Base-by-base conservation (phyloP, 1,140 invertebrate genomes). In the Apocrypta bakeri region DNA sequence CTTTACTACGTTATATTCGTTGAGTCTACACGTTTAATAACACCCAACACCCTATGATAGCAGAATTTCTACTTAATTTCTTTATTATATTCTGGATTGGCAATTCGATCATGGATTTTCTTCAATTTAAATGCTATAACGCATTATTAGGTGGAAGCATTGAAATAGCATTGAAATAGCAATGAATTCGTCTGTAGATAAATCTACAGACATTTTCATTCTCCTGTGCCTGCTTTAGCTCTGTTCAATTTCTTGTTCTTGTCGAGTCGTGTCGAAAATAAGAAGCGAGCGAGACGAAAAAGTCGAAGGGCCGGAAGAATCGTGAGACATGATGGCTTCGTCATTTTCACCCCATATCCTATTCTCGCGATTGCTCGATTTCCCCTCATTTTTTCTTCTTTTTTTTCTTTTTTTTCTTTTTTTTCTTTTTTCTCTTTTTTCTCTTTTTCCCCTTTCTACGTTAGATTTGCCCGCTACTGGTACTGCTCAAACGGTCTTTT, bases 311-410 rank as follows among this genome's bases (percentile, higher is more conserved):
- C 29, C 0, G n/a, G 17, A 14, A 33, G 66, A 29, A 66, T 9
- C 64, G 64, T 27, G 27, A 31, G 21, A n/a, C 68, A 69, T 69
- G 37, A 69, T 69, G 27, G 68, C 31, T n/a, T 29, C 68, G 29
- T 69, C 68, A 69, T 69, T 69, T 69, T 69, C 68, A 33, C 68
- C 14, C 66, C 24, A 27, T 24, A 25, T 66, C 24, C 64, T 2
- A 29, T 9, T 66, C 2, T 66, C 25, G 9, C 0, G 64, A 66
- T 66, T 66, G 24, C 14, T 66, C 64, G 9, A 66, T 66, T 66
- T 4, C 64, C n/a, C 1, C 0, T 14, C 27, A 37, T 2, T 66
- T 66, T 29, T 24, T 29, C 0, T 29, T 66, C 25, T 7, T 9
- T 66, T 12, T 21, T 29, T 66, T 21, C 17, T 9, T 66, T 12